A percentile compares a stretch with the other conserved stretches of the same genome.
These are phyloP conservation scores for Alectoris magna DNA, from an alignment of 2,797 vertebrate genomes.

Conservation along the genomic window DNA sequence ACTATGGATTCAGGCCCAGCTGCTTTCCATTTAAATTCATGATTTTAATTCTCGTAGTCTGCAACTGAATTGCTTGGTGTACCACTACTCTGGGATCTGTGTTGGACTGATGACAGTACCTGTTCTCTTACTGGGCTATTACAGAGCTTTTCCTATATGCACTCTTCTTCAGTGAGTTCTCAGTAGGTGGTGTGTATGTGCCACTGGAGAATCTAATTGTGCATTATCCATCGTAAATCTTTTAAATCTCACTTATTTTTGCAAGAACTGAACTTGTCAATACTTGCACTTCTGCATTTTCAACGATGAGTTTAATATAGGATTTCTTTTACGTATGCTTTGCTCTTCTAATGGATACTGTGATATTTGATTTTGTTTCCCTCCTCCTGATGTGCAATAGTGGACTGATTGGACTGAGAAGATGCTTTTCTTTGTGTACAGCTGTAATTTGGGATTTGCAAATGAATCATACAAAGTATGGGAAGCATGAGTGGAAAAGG, in stretches of 20 bases:
- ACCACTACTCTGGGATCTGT: too few species aligned
- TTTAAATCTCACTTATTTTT: background rate
- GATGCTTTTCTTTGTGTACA: background rate
- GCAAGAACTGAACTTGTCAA: background rate
- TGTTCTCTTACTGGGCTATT: background rate
- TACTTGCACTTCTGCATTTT: background rate
- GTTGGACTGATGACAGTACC: too few species aligned
- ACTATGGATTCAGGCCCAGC: background rate
- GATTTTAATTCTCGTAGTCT: too few species aligned
- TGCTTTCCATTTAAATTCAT: too few species aligned
- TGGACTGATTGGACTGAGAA: background rate
- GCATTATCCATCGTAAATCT: background rate
- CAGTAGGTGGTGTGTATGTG: background rate
- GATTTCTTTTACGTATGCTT: background rate
- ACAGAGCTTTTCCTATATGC: fast-evolving
- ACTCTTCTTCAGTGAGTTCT: fast-evolving
- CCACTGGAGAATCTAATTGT: background rate
- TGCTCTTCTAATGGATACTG: background rate
- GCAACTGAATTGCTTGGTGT: too few species aligned
- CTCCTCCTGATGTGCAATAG: background rate
- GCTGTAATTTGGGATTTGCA: background rate
- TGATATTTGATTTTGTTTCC: background rate
- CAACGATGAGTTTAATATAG: background rate
- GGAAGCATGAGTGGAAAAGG: background rate
- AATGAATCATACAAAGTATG: fast-evolving